Conservation (phyloP, 2,113 vertebrate species). For the Micromys minutus region DNA sequence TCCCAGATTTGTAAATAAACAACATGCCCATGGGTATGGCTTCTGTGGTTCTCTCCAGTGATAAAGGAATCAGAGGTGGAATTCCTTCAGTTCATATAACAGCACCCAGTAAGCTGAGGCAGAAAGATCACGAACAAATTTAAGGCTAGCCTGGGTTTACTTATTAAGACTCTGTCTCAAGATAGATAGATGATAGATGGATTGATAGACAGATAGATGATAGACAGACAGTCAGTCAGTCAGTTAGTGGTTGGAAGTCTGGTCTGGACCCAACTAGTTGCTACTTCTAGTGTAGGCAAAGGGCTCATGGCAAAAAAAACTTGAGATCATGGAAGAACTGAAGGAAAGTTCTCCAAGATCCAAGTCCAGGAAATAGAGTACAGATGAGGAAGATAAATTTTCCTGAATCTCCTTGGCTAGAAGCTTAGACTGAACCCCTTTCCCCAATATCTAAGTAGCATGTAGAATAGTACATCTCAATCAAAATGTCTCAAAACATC, state of each 20-base stretch:
- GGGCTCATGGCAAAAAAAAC: neutral
- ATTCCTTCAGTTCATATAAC: neutral
- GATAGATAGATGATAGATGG: neutral
- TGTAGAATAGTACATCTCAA: neutral
- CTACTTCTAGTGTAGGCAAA: neutral
- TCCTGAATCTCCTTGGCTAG: neutral
- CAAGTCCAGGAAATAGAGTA: neutral
- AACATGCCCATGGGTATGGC: fast-evolving
- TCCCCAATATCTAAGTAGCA: neutral
- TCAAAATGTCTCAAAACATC: neutral
- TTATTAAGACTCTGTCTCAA: neutral
- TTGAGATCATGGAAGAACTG: neutral
- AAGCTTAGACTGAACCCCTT: neutral
- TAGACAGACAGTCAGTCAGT: neutral
- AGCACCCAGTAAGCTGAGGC: neutral
- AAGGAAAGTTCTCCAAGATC: neutral
- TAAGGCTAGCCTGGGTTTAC: neutral
- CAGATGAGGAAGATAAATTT: neutral
- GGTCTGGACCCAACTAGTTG: neutral
- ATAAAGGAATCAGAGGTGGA: neutral
- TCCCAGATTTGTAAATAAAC: neutral
- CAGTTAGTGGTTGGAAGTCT: neutral
- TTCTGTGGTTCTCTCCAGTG: neutral
- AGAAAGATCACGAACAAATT: neutral
- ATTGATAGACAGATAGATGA: too few species aligned